phyloP scores from a whole-genome alignment of 1,140 invertebrate genomes.

The Lepidotrigona ventralis region DNA sequence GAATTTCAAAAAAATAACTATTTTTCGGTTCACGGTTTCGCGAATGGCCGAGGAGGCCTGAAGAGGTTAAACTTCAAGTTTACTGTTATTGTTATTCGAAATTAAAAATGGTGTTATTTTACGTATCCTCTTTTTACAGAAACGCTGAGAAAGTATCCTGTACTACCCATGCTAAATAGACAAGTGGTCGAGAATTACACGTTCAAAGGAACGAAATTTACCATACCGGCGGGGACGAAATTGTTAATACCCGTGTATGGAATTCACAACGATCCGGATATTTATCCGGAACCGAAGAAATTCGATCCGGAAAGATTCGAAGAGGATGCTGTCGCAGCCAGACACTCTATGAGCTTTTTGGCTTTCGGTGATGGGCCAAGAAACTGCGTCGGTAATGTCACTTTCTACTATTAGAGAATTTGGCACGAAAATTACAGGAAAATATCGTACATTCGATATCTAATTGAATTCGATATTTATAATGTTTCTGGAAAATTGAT shows the following conservation, averaged over 20 bases:
- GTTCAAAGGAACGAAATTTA: slow-evolving; percentile 76
- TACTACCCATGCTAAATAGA: slow-evolving; percentile 78
- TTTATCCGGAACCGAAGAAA: slow-evolving; percentile 81
- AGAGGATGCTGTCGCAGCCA: slow-evolving; percentile 77
- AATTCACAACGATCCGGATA: slow-evolving; percentile 82
- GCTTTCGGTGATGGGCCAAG: slow-evolving; percentile 87
- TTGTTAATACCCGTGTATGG: slow-evolving; percentile 79
- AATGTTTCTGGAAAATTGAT: too few relatives aligned
- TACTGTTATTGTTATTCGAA: too few relatives aligned
- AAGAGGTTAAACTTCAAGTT: too few relatives aligned
- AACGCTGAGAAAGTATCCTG: slow-evolving; percentile 82
- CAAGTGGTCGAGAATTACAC: slow-evolving; percentile 77
- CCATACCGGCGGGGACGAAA: slow-evolving; percentile 73
- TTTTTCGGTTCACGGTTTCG: too few relatives aligned
- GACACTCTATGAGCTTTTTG: slow-evolving; percentile 80
- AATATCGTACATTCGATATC: too few relatives aligned
- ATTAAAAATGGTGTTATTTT: background rate
- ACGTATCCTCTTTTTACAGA: slow-evolving; percentile 76
- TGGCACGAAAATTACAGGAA: too few relatives aligned
- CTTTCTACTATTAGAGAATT: slow-evolving; percentile 25
- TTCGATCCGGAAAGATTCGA: slow-evolving; percentile 84
- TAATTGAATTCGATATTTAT: too few relatives aligned
- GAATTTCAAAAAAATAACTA: too few relatives aligned
- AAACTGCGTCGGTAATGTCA: slow-evolving; percentile 85
- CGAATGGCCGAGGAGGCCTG: too few relatives aligned